Evolutionary conservation across 53 echinoderm and acorn worm species (phyloP).

Genomic region (Patiria pectinifera): DNA sequence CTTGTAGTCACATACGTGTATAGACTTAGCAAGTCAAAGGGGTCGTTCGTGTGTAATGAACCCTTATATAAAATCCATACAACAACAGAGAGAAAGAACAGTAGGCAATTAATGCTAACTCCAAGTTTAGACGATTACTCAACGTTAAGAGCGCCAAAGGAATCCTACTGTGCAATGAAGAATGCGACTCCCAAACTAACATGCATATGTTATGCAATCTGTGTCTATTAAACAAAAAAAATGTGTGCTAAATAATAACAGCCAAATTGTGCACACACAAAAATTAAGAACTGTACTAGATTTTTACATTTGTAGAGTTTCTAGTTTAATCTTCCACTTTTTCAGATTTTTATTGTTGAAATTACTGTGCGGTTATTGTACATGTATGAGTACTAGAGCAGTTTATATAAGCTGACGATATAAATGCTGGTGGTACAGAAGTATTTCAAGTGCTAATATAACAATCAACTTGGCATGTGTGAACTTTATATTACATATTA

Average conservation of each 20-base stretch:
- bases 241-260: slow-evolving; percentile 59
- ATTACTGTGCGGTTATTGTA: slow-evolving; percentile 63
- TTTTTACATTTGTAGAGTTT: slow-evolving; percentile 69
- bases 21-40: neutral
- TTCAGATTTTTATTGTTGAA: slow-evolving; percentile 60
- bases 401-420: slow-evolving; percentile 61
- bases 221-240: slow-evolving; percentile 43
- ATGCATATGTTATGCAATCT: slow-evolving; percentile 66
- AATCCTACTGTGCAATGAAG: slow-evolving; percentile 55
- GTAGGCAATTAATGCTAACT: neutral
- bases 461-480: slow-evolving; percentile 61
- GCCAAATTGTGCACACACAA: slow-evolving; percentile 57
- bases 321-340: slow-evolving; percentile 63
- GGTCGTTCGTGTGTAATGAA: neutral
- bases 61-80: neutral
- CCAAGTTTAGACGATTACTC: neutral
- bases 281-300: slow-evolving; percentile 54
- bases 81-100: neutral
- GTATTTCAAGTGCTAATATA: slow-evolving; percentile 67
- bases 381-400: slow-evolving; percentile 65
- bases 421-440: slow-evolving; percentile 63
- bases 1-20: slow-evolving; percentile 7
- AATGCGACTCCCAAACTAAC: slow-evolving; percentile 56
- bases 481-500: slow-evolving; percentile 70
- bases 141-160: slow-evolving; percentile 50